These are phyloP conservation scores for Lysiphlebus fabarum DNA, from an alignment of 1,140 invertebrate genomes.

Conservation along the genomic window DNA sequence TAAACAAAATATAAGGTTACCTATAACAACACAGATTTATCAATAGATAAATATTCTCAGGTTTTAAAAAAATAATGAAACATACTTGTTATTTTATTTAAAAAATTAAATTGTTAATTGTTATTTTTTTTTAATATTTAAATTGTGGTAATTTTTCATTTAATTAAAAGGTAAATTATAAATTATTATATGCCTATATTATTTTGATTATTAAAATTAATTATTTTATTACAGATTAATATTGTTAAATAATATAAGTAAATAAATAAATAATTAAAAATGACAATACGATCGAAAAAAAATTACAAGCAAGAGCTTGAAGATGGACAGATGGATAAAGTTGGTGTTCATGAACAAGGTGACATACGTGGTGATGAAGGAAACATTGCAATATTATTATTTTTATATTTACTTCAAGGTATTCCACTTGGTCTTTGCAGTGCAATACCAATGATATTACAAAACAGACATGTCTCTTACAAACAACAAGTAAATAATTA, in stretches of 20 bases:
- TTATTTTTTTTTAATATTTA: too few relatives aligned
- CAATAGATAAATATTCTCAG: too few relatives aligned
- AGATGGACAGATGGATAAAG: slow-evolving; percentile 21
- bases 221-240: background rate
- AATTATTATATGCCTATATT: background rate
- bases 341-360: slow-evolving; percentile 41
- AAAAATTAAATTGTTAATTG: too few relatives aligned
- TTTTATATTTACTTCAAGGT: slow-evolving; percentile 93
- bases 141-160: too few relatives aligned
- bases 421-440: slow-evolving; percentile 91
- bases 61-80: too few relatives aligned
- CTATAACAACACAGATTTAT: too few relatives aligned
- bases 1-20: too few relatives aligned
- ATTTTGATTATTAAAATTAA: background rate
- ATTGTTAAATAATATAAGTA: too few relatives aligned
- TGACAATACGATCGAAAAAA: slow-evolving; percentile 26
- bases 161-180: background rate
- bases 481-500: slow-evolving; percentile 65
- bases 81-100: too few relatives aligned
- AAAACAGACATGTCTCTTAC: slow-evolving; percentile 86
- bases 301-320: slow-evolving; percentile 25
- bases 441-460: slow-evolving; percentile 92
- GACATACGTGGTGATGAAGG: slow-evolving; percentile 69
- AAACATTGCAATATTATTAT: slow-evolving; percentile 83
- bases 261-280: slow-evolving; percentile 6